These are phyloP conservation scores for Porites cylindrica DNA, from an alignment of 92 coral and sea anemone species.

Conservation along the genomic window DNA sequence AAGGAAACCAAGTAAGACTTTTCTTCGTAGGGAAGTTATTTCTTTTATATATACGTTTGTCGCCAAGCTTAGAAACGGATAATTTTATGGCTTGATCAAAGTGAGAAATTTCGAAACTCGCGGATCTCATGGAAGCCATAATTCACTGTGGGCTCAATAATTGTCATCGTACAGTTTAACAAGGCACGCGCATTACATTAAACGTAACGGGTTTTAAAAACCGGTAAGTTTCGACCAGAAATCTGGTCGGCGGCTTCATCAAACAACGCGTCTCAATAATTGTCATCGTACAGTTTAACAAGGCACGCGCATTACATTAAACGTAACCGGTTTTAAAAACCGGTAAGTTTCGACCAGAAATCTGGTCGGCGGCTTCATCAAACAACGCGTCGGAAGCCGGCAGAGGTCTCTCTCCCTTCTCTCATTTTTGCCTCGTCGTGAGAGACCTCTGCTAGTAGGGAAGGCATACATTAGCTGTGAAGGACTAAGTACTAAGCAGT, in stretches of 20 bases:
- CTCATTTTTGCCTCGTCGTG: too few species aligned
- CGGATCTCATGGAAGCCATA: slow-evolving; percentile 37
- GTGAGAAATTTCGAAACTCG: slow-evolving; percentile 29
- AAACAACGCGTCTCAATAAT: slow-evolving; percentile 1
- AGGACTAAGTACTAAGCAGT: too few species aligned
- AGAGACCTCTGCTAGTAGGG: too few species aligned
- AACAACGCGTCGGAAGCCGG: too few species aligned
- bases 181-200: slow-evolving; percentile 31
- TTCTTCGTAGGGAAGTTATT: slow-evolving; percentile 16
- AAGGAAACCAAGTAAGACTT: slow-evolving; percentile 28
- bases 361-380: too few species aligned
- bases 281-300: slow-evolving; percentile 21
- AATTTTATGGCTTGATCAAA: slow-evolving; percentile 27
- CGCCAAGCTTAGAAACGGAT: slow-evolving; percentile 21
- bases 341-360: slow-evolving; percentile 35
- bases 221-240: slow-evolving; percentile 38
- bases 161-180: slow-evolving; percentile 24
- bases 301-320: slow-evolving; percentile 37
- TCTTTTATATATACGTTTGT: slow-evolving; percentile 4
- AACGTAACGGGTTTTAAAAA: slow-evolving; percentile 35
- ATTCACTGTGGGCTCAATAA: slow-evolving; percentile 44
- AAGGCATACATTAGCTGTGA: too few species aligned
- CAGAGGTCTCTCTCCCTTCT: too few species aligned
- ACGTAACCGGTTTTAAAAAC: slow-evolving; percentile 38
- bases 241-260: too few species aligned